Conservation (phyloP, 2,113 vertebrate species). For the Cisticola juncidis region DNA sequence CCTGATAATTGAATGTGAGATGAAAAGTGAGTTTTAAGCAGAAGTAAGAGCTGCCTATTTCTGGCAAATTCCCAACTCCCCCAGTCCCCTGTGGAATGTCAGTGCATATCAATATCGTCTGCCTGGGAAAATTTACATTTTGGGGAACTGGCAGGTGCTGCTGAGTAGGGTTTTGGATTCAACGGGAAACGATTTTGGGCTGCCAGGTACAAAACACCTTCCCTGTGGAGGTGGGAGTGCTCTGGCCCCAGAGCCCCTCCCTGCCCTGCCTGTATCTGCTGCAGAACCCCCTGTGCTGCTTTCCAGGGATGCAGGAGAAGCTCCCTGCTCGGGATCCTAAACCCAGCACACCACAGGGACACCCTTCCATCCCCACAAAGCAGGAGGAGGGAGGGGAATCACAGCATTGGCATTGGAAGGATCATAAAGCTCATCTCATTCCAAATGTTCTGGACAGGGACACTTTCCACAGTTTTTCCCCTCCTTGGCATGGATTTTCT, state of each 20-base stretch:
- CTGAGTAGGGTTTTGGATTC: background rate
- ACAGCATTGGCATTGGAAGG: background rate
- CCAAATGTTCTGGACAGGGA: background rate
- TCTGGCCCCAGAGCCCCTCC: background rate
- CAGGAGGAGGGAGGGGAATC: background rate
- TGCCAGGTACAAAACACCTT: too few species aligned
- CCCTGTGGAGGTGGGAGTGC: too few species aligned
- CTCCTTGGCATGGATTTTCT: background rate
- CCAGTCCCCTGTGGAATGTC: background rate
- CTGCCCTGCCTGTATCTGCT: background rate
- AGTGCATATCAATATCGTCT: background rate
- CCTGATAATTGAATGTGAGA: slow-evolving; percentile 14
- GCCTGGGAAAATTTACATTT: background rate
- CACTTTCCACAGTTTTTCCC: background rate
- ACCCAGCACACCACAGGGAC: background rate
- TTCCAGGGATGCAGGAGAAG: fast-evolving
- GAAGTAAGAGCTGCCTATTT: slow-evolving; percentile 7
- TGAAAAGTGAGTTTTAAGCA: slow-evolving; percentile 22
- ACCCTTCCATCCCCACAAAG: too few species aligned
- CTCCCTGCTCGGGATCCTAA: background rate
- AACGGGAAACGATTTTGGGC: fast-evolving
- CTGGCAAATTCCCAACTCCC: slow-evolving; percentile 6
- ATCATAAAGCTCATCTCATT: background rate
- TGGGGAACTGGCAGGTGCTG: background rate
- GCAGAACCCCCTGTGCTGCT: background rate